Conservation (phyloP, 2,888 invertebrate genomes). For the Diploptera punctata region DNA sequence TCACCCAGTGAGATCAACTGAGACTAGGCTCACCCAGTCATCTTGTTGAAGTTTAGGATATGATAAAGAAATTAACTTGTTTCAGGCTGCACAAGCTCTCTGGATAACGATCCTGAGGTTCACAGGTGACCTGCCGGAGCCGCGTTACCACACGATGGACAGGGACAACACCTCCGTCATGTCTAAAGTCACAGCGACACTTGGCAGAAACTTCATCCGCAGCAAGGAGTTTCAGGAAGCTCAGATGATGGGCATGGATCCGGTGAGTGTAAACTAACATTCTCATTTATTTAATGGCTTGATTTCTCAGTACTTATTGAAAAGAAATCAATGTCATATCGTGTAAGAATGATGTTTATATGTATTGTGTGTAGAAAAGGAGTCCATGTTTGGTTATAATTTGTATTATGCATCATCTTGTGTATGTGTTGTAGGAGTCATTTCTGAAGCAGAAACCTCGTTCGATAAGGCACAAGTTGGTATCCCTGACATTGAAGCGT, state of each 20-base stretch:
- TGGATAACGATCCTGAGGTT: conserved; percentile 98
- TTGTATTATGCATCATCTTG: no score
- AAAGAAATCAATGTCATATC: no score
- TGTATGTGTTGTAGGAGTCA: conserved; percentile 61
- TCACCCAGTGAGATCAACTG: no score
- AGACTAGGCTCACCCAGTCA: no score
- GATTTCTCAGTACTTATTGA: no score
- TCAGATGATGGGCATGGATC: conserved; percentile 90
- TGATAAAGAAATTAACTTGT: no score
- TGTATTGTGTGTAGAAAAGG: no score
- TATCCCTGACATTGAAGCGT: conserved; percentile 93
- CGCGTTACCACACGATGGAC: conserved; percentile 93
- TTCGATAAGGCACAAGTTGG: conserved; percentile 94
- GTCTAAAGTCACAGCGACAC: conserved; percentile 97
- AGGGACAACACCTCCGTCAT: conserved; percentile 97
- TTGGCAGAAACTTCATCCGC: conserved; percentile 94
- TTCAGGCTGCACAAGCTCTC: conserved; percentile 92
- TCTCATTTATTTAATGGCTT: no score
- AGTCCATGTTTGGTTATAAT: no score
- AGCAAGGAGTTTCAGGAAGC: conserved; percentile 97
- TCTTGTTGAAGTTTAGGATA: no score
- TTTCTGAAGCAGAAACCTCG: conserved; percentile 88
- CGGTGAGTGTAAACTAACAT: no score
- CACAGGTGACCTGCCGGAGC: conserved; percentile 96
- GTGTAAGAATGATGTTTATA: no score